A percentile compares a stretch with the other conserved stretches of the same genome.
Evolutionary conservation across 2,113 vertebrate species (phyloP).

Genomic region (Aspidoscelis tigris): DNA sequence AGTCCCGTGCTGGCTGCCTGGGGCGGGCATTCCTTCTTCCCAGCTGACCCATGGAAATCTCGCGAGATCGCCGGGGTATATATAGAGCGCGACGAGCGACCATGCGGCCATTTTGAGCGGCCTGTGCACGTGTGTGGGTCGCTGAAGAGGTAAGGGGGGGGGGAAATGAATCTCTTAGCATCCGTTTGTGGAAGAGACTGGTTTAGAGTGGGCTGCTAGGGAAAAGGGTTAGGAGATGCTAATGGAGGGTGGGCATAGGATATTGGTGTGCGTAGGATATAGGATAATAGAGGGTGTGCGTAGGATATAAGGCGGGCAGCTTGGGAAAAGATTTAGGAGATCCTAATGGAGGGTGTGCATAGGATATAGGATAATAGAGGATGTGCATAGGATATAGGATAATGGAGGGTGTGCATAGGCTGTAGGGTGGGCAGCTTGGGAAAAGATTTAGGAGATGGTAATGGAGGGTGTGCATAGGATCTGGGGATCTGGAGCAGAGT

Average conservation of each 20-base stretch:
- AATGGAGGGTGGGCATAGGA: no score
- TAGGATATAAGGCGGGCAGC: accelerated
- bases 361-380: no score
- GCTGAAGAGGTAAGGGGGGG: accelerated
- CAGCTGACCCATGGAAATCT: constrained; percentile 21
- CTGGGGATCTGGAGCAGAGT: background rate
- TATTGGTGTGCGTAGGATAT: background rate
- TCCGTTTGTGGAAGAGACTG: background rate
- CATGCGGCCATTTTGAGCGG: accelerated
- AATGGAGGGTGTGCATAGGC: background rate
- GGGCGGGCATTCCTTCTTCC: background rate
- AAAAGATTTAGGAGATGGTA: accelerated
- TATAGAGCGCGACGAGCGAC: background rate
- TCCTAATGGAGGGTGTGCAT: accelerated
- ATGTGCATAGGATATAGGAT: no score
- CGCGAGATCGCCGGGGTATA: constrained; percentile 1
- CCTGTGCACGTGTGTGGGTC: no score
- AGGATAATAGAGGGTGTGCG: no score
- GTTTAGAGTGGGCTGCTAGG: no score
- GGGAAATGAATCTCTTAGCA: accelerated
- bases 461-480: background rate
- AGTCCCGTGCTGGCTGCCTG: background rate
- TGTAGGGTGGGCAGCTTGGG: accelerated
- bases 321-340: accelerated
- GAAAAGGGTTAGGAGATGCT: accelerated